Evolutionary conservation across 2,113 vertebrate genomes (phyloP), one percentile per base, ranked within the genome.

Genomic region (Sorex araneus): DNA sequence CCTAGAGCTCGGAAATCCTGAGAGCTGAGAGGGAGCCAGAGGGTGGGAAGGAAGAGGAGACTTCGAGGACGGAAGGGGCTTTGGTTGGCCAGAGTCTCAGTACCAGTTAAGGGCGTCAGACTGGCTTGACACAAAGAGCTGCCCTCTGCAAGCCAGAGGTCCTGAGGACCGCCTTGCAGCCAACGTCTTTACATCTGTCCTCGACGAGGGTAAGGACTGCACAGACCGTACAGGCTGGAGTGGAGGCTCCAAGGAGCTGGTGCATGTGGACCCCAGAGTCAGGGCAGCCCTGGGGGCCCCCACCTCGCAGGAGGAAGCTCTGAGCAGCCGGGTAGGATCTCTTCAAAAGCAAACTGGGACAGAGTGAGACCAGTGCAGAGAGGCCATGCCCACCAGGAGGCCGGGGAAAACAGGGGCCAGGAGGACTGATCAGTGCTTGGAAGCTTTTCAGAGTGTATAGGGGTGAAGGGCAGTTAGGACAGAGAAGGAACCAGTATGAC

Each of bases 71-170:
- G 6, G 3, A 23, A n/a, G 75, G 34, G 18, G 15, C 5, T 0
- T 0, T 7, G 19, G 27, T 4, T 6, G 0, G 1, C 11, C 30
- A 64, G 27, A 25, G 3, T 0, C 5, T 36, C 27, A 8, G 2
- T 3, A n/a, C 70, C 25, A 67, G 23, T 19, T 8, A 3, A 43
- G 57, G n/a, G 21, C 4, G 11, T 63, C 16, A 9, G 0, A 4
- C 6, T 16, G 1, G 13, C 19, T 21, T 8, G 12, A 4, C 57
- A 13, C 0, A 57, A 1, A 40, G 7, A 11, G 0, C 28, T 66
- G 40, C 9, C 45, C 28, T 19, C 0, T 3, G 23, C 34, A 50
- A 45, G 47, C 40, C 47, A n/a, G 23, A 25, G 5, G 9, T 36
- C 34, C 9, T 16, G 10, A 50, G 45, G 18, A 25, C 57, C 10